Conservation (phyloP, 2,797 vertebrate genomes). For the Poecilia gillii region DNA sequence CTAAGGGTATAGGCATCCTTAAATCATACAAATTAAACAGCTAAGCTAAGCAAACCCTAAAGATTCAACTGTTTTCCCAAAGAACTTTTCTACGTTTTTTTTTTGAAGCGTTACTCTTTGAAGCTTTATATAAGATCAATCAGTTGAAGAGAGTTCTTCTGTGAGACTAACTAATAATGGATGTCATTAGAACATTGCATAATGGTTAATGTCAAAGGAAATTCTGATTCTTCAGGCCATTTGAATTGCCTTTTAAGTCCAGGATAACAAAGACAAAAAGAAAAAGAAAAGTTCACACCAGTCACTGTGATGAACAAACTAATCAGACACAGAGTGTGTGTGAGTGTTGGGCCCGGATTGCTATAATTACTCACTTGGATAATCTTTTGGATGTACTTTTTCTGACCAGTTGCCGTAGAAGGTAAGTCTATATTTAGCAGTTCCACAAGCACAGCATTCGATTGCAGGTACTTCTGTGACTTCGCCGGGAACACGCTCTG, state of each 20-base stretch:
- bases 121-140: not conserved
- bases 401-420: conserved; percentile 99
- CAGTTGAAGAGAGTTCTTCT: not conserved
- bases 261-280: not conserved
- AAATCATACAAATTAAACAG: not conserved
- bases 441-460: conserved; percentile 96
- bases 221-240: not conserved
- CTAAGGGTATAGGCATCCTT: not conserved
- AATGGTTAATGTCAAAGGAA: not conserved
- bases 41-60: not conserved
- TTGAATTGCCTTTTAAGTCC: not conserved
- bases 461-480: conserved; percentile 84
- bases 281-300: too few relatives aligned
- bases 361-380: conserved; percentile 88
- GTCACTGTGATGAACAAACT: not conserved
- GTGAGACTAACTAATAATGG: not conserved
- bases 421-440: conserved; percentile 95
- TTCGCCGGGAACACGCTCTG: conserved; percentile 82
- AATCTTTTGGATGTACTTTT: conserved; percentile 95
- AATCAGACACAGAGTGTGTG: not conserved
- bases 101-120: not conserved
- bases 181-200: not conserved
- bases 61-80: not conserved
- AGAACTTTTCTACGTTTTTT: not conserved
- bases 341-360: not conserved